Conservation (phyloP, 1,140 invertebrate species). For the Scaptomyza hsui region DNA sequence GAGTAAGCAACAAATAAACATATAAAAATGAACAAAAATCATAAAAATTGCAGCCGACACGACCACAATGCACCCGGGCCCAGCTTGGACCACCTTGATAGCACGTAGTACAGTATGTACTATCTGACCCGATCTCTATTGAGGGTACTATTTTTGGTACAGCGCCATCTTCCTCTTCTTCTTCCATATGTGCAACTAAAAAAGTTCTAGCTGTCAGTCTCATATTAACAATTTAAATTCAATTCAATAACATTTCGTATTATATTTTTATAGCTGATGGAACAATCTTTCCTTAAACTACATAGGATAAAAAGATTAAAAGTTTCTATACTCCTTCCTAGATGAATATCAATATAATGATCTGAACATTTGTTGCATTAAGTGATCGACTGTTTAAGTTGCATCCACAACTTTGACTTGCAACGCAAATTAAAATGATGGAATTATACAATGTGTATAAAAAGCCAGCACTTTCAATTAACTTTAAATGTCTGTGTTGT, state of each 20-base stretch:
- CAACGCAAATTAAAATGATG: constrained; percentile 57
- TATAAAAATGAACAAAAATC: constrained; percentile 77
- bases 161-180: background rate
- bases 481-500: constrained; percentile 63
- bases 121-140: constrained; percentile 28
- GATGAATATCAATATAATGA: constrained; percentile 4
- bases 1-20: constrained; percentile 72
- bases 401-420: constrained; percentile 31
- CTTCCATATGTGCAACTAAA: background rate
- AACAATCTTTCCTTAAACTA: too few species aligned
- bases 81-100: constrained; percentile 72
- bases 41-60: constrained; percentile 79
- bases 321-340: too few species aligned
- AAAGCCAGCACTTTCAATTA: constrained; percentile 70
- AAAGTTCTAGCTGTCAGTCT: background rate
- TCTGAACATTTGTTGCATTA: background rate
- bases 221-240: background rate
- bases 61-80: constrained; percentile 71
- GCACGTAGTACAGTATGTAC: background rate
- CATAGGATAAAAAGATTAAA: too few species aligned
- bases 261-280: too few species aligned
- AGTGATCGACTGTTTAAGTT: constrained; percentile 41
- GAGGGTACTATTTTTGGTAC: constrained; percentile 36
- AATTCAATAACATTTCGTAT: background rate
- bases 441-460: constrained; percentile 19